Evolutionary conservation across 1,140 invertebrate genomes (phyloP).

Genomic region (Ylistrum balloti): DNA sequence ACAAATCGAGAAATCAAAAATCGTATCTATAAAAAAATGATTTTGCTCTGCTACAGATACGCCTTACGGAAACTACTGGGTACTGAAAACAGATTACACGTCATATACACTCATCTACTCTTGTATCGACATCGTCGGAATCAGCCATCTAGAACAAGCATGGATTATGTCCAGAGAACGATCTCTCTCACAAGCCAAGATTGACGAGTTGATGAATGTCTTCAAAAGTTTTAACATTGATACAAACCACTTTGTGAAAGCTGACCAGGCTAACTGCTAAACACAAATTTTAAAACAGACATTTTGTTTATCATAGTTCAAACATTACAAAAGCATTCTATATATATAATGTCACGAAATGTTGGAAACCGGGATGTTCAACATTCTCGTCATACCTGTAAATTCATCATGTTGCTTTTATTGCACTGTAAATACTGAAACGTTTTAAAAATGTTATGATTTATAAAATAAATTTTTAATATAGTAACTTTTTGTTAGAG

Average conservation of each 20-base stretch:
- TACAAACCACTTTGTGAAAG: conserved; percentile 53
- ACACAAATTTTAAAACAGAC: no score
- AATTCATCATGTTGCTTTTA: neutral
- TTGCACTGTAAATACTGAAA: neutral
- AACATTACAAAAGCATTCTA: no score
- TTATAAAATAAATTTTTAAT: neutral
- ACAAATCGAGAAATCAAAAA: no score
- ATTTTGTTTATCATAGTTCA: no score
- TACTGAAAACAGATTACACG: conserved; percentile 68
- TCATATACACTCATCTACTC: conserved; percentile 67
- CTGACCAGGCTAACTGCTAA: conserved; percentile 60
- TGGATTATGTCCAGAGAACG: conserved; percentile 66
- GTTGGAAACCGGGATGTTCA: no score
- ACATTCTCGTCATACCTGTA: neutral
- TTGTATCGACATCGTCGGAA: conserved; percentile 58
- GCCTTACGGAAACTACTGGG: conserved; percentile 61
- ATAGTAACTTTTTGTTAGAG: no score
- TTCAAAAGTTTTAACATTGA: conserved; percentile 58
- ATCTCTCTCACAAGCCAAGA: conserved; percentile 47
- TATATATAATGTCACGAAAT: no score
- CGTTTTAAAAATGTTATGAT: neutral
- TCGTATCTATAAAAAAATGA: no score
- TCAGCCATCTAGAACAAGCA: conserved; percentile 64
- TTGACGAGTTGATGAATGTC: conserved; percentile 52
- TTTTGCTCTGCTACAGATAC: conserved; percentile 32